Evolutionary conservation across 2,888 invertebrate genomes (phyloP), one percentile per base, ranked within the genome.

Genomic region (Chorisops tibialis): DNA sequence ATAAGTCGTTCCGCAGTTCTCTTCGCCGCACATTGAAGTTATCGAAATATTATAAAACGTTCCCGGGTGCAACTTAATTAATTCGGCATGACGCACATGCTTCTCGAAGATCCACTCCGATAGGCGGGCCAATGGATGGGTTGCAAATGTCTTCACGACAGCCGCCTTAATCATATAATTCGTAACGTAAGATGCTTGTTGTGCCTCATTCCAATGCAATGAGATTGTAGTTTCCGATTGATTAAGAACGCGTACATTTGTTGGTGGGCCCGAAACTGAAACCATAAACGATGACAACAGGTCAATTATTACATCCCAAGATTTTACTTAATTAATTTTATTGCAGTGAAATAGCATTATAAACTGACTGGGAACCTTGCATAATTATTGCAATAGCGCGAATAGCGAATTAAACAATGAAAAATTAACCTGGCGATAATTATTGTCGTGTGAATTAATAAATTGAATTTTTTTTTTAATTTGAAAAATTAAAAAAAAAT

Each of bases 41-140:
- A 94, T 81, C 38, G 86, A 85, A 21, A 94, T 80, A 67, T 87
- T 87, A 73, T 93, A 94, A 61, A 80, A 79, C 0, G 89, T 87
- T 1, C 89, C 91, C 0, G 93, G 87, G 66, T 87, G 83, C 2
- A 94, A 74, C 70, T 83, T 85, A 14, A 83, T 79, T 14, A 87
- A 74, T 70, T 85, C 83, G 37, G 81, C 81, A 65, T 80, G 79
- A 18, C 80, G 79, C 48, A 85, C 85, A 50, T 79, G 79, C 71
- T 83, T 85, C 12, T 83, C 81, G 24, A 85, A 83, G 65, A 80
- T 79, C 81, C 84, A 87, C 67, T 77, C 73, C 63, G 82, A 82
- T 49, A 82, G 77, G 18, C 80, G 79, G 19, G 76, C 75, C 4
- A 83, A 71, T 1, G 78, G 74, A 63, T 79, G 74, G 39, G 80